phyloP scores from a whole-genome alignment of 2,888 invertebrate genomes.

The Parapristionchus giblindavisi region DNA sequence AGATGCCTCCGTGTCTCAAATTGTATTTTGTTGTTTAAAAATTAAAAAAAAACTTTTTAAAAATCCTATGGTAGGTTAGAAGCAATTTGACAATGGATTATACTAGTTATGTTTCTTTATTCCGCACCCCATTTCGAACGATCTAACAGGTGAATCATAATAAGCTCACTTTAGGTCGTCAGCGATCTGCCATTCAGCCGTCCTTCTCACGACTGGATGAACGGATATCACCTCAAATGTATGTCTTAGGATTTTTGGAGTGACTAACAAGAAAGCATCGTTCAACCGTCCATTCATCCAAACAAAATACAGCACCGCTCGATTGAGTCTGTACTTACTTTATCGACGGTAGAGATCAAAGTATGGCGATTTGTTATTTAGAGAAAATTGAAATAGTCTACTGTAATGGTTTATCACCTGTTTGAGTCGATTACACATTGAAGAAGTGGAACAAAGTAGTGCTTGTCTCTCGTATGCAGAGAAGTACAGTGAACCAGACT shows the following conservation, averaged over 20 bases:
- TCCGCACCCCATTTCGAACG: no score
- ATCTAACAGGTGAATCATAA: no score
- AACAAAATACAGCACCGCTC: no score
- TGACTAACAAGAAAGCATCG: no score
- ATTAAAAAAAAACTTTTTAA: not conserved
- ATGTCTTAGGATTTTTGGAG: no score
- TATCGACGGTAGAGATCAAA: no score
- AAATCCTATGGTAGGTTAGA: not conserved
- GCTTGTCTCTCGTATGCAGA: slow-evolving; percentile 19
- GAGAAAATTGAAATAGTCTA: no score
- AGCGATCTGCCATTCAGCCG: not conserved
- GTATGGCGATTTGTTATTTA: no score
- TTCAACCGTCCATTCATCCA: no score
- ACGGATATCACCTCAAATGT: not conserved
- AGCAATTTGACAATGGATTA: no score
- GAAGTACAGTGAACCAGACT: slow-evolving; percentile 25
- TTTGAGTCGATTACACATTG: not conserved
- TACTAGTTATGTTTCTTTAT: no score
- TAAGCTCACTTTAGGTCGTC: slow-evolving; percentile 24
- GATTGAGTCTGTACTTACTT: no score
- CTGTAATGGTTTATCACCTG: slow-evolving; percentile 8
- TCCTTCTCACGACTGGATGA: not conserved
- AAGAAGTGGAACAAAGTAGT: slow-evolving; percentile 12
- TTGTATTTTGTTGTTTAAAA: not conserved
- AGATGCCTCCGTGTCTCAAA: slow-evolving; percentile 34